Evolutionary conservation across 1,140 invertebrate genomes (phyloP).

Genomic region (Drosophila takahashii): DNA sequence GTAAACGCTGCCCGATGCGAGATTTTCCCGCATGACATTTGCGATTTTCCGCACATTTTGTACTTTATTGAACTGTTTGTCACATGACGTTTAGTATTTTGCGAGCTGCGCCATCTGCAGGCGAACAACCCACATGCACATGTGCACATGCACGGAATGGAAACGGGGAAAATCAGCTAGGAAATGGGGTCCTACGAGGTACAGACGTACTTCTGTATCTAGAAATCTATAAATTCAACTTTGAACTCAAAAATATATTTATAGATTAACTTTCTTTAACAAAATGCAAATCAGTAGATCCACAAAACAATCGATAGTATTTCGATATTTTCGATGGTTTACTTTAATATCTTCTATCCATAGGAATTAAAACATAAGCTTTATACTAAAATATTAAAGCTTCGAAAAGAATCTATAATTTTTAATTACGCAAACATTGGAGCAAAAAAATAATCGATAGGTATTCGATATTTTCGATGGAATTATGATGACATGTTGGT

Average conservation of each 20-base stretch:
- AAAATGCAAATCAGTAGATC: no score
- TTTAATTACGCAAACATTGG: not conserved
- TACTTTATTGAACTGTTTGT: slow-evolving; percentile 84
- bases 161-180: not conserved
- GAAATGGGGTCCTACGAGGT: not conserved
- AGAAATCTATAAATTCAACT: no score
- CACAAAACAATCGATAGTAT: no score
- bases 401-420: no score
- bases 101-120: slow-evolving; percentile 41
- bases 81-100: slow-evolving; percentile 69
- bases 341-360: no score
- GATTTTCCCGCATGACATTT: slow-evolving; percentile 78
- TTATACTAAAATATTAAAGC: no score
- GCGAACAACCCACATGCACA: not conserved
- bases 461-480: not conserved
- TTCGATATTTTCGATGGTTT: no score
- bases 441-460: not conserved
- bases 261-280: not conserved
- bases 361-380: no score
- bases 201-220: not conserved
- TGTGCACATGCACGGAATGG: slow-evolving; percentile 5
- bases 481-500: no score
- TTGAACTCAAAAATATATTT: no score
- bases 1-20: slow-evolving; percentile 67
- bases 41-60: slow-evolving; percentile 84